phyloP scores from a whole-genome alignment of 2,888 invertebrate species.

The Marasmarcha lunaedactyla region DNA sequence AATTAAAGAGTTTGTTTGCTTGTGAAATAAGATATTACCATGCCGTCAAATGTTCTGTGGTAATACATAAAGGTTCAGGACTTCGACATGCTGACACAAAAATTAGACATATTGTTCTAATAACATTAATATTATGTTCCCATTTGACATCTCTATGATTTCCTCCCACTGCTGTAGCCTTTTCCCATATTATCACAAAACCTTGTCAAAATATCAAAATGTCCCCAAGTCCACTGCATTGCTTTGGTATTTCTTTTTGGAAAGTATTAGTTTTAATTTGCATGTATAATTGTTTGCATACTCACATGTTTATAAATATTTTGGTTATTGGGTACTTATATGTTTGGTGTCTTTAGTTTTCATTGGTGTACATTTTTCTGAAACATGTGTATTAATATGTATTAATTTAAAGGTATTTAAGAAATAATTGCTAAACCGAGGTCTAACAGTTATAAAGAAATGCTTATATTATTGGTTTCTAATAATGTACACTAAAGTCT shows the following conservation, averaged over 20 bases:
- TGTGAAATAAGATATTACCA: too few species aligned
- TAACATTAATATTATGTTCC: slow-evolving; percentile 15
- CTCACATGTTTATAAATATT: slow-evolving; percentile 23
- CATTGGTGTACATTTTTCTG: slow-evolving; percentile 31
- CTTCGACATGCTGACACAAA: too few species aligned
- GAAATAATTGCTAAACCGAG: too few species aligned
- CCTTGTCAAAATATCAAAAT: slow-evolving; percentile 18
- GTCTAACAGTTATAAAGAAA: too few species aligned
- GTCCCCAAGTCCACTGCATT: slow-evolving; percentile 45
- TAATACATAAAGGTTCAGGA: too few species aligned
- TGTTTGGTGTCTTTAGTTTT: slow-evolving; percentile 10
- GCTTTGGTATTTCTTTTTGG: slow-evolving; percentile 41
- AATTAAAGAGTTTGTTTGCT: too few species aligned
- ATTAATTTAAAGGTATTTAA: too few species aligned
- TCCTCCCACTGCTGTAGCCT: slow-evolving; percentile 56
- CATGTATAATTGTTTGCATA: slow-evolving; percentile 65
- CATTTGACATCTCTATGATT: slow-evolving; percentile 40
- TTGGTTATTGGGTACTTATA: not conserved
- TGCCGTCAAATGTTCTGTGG: too few species aligned
- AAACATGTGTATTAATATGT: too few species aligned
- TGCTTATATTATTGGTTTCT: too few species aligned
- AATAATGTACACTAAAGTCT: too few species aligned
- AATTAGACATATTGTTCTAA: not conserved
- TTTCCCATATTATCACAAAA: slow-evolving; percentile 46
- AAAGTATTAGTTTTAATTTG: slow-evolving; percentile 51